Evolutionary conservation across 1,140 invertebrate genomes (phyloP).

Genomic region (Ridgeia piscesae): DNA sequence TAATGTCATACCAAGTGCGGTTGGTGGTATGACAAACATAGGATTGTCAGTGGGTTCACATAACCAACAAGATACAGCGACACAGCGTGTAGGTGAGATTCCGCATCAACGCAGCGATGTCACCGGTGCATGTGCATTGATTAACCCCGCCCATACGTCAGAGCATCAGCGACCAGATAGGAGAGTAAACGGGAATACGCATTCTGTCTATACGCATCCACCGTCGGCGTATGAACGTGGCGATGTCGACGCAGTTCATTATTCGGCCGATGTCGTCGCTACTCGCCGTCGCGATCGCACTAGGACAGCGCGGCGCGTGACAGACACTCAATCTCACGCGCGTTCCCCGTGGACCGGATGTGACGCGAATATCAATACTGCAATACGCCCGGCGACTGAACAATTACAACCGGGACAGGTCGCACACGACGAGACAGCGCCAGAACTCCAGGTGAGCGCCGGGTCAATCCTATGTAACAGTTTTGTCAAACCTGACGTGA

Average conservation of each 20-base stretch:
- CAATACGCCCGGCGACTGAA: neutral
- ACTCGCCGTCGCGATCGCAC: neutral
- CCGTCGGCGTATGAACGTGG: neutral
- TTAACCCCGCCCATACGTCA: neutral
- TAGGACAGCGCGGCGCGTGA: neutral
- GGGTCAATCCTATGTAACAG: neutral
- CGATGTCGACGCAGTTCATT: neutral
- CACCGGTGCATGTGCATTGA: neutral
- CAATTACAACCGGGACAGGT: neutral
- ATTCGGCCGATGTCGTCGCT: neutral
- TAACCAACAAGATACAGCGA: neutral
- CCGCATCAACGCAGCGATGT: neutral
- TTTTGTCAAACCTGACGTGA: neutral
- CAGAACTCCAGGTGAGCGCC: neutral
- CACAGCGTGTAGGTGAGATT: neutral
- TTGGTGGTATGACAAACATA: no score
- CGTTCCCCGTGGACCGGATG: neutral
- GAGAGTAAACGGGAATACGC: neutral
- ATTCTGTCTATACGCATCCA: neutral
- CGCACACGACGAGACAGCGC: neutral
- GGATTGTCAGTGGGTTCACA: neutral
- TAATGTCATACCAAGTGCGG: neutral
- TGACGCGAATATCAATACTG: neutral
- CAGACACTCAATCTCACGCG: neutral
- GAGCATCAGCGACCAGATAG: neutral